Percentiles rank a stretch among this genome's conserved stretches.
Evolutionary conservation across 2,888 invertebrate species (phyloP).

Genomic region (Lepidonotus clava): DNA sequence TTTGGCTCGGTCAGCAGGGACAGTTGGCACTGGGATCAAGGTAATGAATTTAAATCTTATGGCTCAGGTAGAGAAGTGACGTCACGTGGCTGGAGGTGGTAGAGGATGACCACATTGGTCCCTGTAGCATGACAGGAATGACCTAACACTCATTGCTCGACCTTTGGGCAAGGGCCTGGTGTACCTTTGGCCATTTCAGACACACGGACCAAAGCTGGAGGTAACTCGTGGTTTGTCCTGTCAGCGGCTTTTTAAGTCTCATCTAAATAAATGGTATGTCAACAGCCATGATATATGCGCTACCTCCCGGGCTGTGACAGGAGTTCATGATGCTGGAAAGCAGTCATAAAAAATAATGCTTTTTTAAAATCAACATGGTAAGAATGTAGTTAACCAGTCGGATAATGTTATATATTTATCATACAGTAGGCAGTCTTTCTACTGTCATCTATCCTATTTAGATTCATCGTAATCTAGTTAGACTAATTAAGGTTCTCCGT

Average conservation of each 20-base stretch:
- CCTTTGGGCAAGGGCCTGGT: not conserved
- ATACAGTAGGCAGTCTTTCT: too few species aligned
- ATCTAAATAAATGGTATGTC: not conserved
- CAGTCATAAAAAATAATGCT: too few species aligned
- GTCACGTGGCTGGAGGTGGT: not conserved
- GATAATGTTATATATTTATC: too few species aligned
- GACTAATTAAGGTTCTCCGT: too few species aligned
- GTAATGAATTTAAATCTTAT: not conserved
- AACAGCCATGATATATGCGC: not conserved
- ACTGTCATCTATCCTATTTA: too few species aligned
- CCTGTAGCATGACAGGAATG: not conserved
- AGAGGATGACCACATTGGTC: constrained; percentile 9
- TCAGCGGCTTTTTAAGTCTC: not conserved
- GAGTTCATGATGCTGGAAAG: too few species aligned
- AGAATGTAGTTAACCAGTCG: too few species aligned
- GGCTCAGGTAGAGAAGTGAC: not conserved
- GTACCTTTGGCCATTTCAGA: not conserved
- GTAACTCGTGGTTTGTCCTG: constrained; percentile 15
- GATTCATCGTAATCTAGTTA: too few species aligned
- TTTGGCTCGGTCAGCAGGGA: too few species aligned
- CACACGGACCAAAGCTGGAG: not conserved
- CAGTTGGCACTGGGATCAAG: too few species aligned
- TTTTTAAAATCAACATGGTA: too few species aligned
- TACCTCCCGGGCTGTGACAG: too few species aligned
- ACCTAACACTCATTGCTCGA: not conserved